Conservation (phyloP, 2,113 vertebrate species). For the Odocoileus hemionus region DNA sequence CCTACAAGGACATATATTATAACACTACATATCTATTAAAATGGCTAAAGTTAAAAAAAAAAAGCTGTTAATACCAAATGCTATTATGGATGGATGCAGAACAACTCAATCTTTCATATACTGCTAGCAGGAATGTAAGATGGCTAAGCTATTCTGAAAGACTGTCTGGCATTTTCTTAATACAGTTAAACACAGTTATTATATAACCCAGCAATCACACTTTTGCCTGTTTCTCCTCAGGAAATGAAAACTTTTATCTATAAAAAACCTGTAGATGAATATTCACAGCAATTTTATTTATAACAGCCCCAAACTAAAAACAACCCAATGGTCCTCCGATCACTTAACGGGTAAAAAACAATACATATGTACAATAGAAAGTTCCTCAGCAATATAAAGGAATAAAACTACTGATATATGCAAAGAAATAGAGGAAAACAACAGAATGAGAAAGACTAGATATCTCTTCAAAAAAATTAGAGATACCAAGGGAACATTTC, state of each 20-base stretch:
- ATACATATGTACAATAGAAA: not conserved
- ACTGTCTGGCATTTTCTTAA: not conserved
- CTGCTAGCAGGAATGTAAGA: not conserved
- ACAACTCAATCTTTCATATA: not conserved
- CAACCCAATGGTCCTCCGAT: not conserved
- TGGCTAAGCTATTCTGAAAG: not conserved
- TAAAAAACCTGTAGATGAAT: not conserved
- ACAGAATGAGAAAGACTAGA: not conserved
- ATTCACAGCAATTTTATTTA: not conserved
- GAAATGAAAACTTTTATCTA: not conserved
- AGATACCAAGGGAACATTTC: not conserved
- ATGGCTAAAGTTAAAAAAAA: not conserved
- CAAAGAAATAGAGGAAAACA: not conserved
- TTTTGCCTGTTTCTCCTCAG: not conserved
- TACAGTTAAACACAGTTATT: not conserved
- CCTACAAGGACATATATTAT: not conserved
- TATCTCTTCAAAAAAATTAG: not conserved
- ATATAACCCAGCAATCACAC: not conserved
- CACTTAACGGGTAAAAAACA: not conserved
- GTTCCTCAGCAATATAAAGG: not conserved
- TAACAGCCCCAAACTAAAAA: not conserved
- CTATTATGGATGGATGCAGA: not conserved
- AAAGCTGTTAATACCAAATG: not conserved
- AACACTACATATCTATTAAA: not conserved
- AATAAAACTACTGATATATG: not conserved